Conservation (phyloP, 2,888 invertebrate genomes). For the Drosophila monieri region DNA sequence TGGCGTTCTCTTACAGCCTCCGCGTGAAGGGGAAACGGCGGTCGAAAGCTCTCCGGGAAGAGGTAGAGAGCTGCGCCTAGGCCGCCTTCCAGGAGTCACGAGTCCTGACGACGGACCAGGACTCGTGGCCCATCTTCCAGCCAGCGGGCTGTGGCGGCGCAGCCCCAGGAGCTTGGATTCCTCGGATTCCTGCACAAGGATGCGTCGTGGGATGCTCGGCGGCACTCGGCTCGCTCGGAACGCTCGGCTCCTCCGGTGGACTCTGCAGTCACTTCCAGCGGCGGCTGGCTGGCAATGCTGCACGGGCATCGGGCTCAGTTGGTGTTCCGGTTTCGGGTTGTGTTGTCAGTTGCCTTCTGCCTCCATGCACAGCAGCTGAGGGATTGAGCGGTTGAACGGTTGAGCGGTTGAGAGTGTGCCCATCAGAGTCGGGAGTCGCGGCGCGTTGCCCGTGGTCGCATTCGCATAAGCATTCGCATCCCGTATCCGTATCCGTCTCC, state of each 20-base stretch:
- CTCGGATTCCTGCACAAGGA: slow-evolving; percentile 41
- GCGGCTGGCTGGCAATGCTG: slow-evolving; percentile 72
- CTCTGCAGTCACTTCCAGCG: slow-evolving; percentile 74
- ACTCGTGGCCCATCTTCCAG: slow-evolving; percentile 36
- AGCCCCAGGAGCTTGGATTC: slow-evolving; percentile 16
- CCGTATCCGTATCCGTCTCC: slow-evolving; percentile 24
- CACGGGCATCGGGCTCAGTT: slow-evolving; percentile 82
- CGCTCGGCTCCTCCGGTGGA: slow-evolving; percentile 37
- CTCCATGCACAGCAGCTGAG: slow-evolving; percentile 67
- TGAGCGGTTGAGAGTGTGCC: slow-evolving; percentile 40
- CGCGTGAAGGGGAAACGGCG: slow-evolving; percentile 14
- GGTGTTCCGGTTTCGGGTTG: slow-evolving; percentile 85
- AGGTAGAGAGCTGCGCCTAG: slow-evolving; percentile 43
- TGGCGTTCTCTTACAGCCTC: slow-evolving; percentile 49
- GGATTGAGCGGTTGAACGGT: slow-evolving; percentile 32
- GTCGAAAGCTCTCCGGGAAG: slow-evolving; percentile 34
- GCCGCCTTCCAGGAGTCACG: slow-evolving; percentile 41
- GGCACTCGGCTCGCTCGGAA: not conserved
- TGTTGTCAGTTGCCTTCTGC: slow-evolving; percentile 85
- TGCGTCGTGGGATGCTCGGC: slow-evolving; percentile 41
- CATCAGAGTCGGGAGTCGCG: slow-evolving; percentile 55
- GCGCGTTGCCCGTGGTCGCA: slow-evolving; percentile 49
- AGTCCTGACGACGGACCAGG: slow-evolving; percentile 37
- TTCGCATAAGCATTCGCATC: slow-evolving; percentile 18
- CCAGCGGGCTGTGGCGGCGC: slow-evolving; percentile 25